Evolutionary conservation across 2,888 invertebrate genomes (phyloP).

Genomic region (Drosophila meridiana): DNA sequence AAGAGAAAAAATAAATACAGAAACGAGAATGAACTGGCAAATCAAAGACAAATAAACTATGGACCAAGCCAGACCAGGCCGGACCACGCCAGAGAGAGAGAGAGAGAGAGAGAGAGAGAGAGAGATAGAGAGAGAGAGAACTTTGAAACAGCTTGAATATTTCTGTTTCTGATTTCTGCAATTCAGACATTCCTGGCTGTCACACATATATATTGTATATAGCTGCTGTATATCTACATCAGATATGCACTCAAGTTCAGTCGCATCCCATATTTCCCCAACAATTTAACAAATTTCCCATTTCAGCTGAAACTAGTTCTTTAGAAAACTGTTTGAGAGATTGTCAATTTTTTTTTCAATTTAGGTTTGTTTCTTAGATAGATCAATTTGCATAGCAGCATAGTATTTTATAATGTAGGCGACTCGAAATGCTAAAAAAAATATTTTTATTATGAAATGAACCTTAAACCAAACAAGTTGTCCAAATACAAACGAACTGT

Average conservation of each 20-base stretch:
- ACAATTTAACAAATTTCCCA: slow-evolving; percentile 7
- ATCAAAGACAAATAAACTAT: slow-evolving; percentile 13
- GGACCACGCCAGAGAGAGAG: neutral
- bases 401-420: neutral
- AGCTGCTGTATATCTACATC: neutral
- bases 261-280: slow-evolving; percentile 12
- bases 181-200: slow-evolving; percentile 34
- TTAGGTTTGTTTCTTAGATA: neutral
- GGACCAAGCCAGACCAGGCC: neutral
- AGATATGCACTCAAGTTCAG: slow-evolving; percentile 1
- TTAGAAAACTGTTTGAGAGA: neutral
- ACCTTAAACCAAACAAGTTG: neutral
- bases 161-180: slow-evolving; percentile 43
- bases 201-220: neutral
- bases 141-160: slow-evolving; percentile 6
- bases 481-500: neutral
- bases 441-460: neutral
- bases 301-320: slow-evolving; percentile 26
- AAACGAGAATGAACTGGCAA: slow-evolving; percentile 13
- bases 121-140: no score
- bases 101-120: no score
- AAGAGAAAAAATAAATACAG: slow-evolving; percentile 49
- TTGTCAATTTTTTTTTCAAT: neutral
- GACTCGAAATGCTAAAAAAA: neutral
- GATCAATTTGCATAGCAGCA: neutral